A percentile compares a stretch with the other conserved stretches of the same genome.
Conservation (phyloP, 2,113 vertebrate species). For the Solea senegalensis region DNA sequence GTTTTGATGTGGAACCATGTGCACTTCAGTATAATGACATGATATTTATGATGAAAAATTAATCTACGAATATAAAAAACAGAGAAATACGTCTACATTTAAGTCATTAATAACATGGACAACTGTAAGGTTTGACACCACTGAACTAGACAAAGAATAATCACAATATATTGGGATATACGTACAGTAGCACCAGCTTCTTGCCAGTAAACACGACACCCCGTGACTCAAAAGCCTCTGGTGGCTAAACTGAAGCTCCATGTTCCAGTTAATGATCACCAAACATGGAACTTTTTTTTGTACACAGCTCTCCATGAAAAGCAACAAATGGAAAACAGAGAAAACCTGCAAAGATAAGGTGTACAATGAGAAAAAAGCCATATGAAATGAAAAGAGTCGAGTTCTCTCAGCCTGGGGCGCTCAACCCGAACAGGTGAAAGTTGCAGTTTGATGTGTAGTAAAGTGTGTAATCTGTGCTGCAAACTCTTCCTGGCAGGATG, state of each 20-base stretch:
- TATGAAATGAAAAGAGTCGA: not conserved
- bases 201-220: not conserved
- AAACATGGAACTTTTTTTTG: not conserved
- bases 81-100: too few species aligned
- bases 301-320: not conserved
- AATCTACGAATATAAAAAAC: too few species aligned
- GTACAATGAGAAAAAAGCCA: not conserved
- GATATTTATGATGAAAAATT: too few species aligned
- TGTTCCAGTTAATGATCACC: conserved; percentile 21
- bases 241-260: not conserved
- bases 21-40: too few species aligned
- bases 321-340: not conserved
- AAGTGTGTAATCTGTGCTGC: conserved; percentile 24
- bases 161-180: too few species aligned
- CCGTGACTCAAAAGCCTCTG: not conserved
- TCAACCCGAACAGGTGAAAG: not conserved
- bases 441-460: not conserved
- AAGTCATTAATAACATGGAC: too few species aligned
- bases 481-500: conserved; percentile 70
- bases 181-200: too few species aligned
- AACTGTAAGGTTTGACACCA: too few species aligned
- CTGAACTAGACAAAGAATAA: too few species aligned
- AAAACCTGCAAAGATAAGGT: not conserved
- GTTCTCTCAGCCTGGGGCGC: not conserved
- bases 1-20: too few species aligned